Base-by-base conservation (phyloP, 2,888 invertebrate species). In the Agrotis clavis region DNA sequence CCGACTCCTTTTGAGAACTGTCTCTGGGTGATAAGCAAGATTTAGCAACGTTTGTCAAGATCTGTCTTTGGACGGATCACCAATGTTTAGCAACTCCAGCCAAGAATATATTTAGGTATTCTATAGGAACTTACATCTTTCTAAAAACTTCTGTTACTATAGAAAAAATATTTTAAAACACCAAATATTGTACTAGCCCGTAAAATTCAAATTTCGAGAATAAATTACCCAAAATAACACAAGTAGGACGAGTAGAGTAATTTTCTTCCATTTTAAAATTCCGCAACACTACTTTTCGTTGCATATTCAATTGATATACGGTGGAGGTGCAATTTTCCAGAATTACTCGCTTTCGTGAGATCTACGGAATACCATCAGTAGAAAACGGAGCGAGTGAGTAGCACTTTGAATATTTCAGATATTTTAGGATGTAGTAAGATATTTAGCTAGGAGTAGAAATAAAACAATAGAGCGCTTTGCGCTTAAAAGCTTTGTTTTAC, bases 311-410 rank as follows among this genome's bases (percentile, higher is more conserved):
- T 76, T 78, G 62, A 71, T 64, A 72, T 48, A 72, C 67, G 59
- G 61, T 67, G 47, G 64, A 63, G 79, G 78, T 83, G 87, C 86
- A 86, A 86, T 87, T 84, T 86, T 81, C 83, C 79, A 73, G 84
- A 87, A 86, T 87, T 82, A 84, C 81, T 71, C 77, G 71, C 82
- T 81, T 83, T 79, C 84, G 79, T 81, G 68, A 77, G 82, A 86
- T 86, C 75, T 78, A 64, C 64, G 63, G 69, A 77, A 71, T 78
- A 56, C 64, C 70, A 76, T 78, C 67, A 73, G 67, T 61, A 69
- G 56, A 59, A 63, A 54, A 57, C 64, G 77, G 64, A 21, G 68
- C 73, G 54, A 73, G 66, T 60, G 68, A 60, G 67, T 56, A 82
- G 65, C 60, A 78, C 67, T 73, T 81, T 77, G 75, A 85, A 84